A percentile compares a stretch with the other conserved stretches of the same genome.
phyloP scores from a whole-genome alignment of 2,797 vertebrate species.

The Columba guinea region DNA sequence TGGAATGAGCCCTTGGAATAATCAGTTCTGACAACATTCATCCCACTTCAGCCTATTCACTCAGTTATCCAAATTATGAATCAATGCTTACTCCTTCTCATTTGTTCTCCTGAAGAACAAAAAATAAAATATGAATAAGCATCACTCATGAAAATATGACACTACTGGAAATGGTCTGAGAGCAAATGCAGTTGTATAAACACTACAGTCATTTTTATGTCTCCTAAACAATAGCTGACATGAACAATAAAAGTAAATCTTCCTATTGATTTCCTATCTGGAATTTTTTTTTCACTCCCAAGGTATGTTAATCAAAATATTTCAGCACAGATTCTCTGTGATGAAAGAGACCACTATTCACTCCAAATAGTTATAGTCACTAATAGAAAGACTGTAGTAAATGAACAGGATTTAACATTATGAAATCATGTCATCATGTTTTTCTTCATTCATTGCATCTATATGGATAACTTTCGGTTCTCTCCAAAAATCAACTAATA shows the following conservation, averaged over 20 bases:
- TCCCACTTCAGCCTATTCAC: neutral
- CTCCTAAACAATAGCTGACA: slow-evolving; percentile 8
- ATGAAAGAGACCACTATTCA: neutral
- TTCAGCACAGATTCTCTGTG: neutral
- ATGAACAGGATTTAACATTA: neutral
- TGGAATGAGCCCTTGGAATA: neutral
- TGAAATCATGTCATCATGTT: neutral
- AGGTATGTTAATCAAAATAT: neutral
- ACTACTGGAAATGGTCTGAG: neutral
- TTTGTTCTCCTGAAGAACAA: neutral
- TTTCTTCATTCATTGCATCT: neutral
- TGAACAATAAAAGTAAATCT: slow-evolving; percentile 21
- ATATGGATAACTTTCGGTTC: neutral
- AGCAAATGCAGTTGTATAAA: neutral
- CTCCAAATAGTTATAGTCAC: neutral
- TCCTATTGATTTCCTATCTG: slow-evolving; percentile 41
- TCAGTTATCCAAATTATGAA: neutral
- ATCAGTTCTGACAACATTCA: neutral
- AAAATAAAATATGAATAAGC: neutral
- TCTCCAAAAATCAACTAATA: neutral
- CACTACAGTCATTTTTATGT: slow-evolving; percentile 5
- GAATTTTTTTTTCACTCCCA: neutral
- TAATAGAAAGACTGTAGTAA: neutral
- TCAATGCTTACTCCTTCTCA: neutral
- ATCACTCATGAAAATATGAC: neutral